These are phyloP conservation scores for Drosophila paulistorum DNA, from an alignment of 1,140 invertebrate species.

Conservation along the genomic window DNA sequence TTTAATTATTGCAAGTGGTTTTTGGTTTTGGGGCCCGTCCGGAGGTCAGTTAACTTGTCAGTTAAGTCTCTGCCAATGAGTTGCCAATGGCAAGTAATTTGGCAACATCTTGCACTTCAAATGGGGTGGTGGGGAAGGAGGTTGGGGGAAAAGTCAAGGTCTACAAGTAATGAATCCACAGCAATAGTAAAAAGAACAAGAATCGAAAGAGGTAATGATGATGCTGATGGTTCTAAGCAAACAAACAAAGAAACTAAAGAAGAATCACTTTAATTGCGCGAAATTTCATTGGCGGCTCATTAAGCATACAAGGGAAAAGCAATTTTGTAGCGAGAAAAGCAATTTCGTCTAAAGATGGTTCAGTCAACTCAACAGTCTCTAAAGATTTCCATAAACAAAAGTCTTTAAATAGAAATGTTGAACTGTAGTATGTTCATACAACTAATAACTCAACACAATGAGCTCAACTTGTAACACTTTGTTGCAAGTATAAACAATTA, in stretches of 20 bases:
- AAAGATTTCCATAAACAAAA: background rate
- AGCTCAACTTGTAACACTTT: no score
- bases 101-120: conserved; percentile 5
- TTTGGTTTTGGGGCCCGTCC: background rate
- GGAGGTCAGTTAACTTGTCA: conserved; percentile 12
- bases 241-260: conserved; percentile 2
- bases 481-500: no score
- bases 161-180: conserved; percentile 3
- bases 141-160: background rate
- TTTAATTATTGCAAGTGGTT: conserved; percentile 24
- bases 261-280: conserved; percentile 4
- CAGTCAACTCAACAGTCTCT: background rate
- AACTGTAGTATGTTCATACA: no score
- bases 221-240: background rate
- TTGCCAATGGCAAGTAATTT: conserved; percentile 10
- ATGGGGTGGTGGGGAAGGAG: background rate
- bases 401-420: background rate
- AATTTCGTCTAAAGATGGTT: background rate
- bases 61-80: conserved; percentile 8
- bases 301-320: conserved; percentile 6
- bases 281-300: conserved; percentile 8
- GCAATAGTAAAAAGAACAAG: conserved; percentile 4
- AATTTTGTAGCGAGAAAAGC: background rate
- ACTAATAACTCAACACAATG: no score
- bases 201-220: conserved; percentile 1